A percentile compares a stretch with the other conserved stretches of the same genome.
These are phyloP conservation scores for Chironomus tepperi DNA, from an alignment of 1,140 invertebrate species.

Conservation along the genomic window DNA sequence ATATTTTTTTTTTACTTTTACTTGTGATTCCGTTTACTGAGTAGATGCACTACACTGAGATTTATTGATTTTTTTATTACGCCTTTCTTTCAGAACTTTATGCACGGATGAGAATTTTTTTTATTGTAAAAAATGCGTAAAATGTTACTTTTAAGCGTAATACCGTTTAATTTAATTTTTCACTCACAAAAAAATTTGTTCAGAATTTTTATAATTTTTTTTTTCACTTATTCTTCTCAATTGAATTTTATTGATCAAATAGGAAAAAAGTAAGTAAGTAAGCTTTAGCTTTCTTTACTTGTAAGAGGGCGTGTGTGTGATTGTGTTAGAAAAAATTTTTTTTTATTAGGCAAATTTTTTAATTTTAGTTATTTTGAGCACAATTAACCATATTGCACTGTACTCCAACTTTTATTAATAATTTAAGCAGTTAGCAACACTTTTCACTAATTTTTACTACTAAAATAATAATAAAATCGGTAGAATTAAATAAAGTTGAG, in stretches of 20 bases:
- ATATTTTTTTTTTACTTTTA: not conserved
- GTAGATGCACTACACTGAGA: conserved; percentile 17
- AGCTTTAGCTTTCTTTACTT: conserved; percentile 1
- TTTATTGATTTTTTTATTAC: conserved; percentile 21
- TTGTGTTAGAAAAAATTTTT: conserved; percentile 18
- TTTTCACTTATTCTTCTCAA: not conserved
- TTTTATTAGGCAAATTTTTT: conserved; percentile 18
- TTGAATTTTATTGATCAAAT: conserved; percentile 22
- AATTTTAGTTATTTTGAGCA: conserved; percentile 8
- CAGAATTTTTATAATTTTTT: not conserved
- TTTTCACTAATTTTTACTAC: conserved; percentile 23
- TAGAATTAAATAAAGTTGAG: conserved; percentile 19
- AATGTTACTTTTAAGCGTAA: not conserved
- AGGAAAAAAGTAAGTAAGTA: conserved; percentile 17
- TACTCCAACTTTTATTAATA: conserved; percentile 2
- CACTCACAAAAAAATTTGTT: conserved; percentile 3
- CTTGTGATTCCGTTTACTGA: not conserved
- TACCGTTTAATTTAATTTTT: not conserved
- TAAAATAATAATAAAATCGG: not conserved
- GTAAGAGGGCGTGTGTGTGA: conserved; percentile 15
- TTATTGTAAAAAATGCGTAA: not conserved
- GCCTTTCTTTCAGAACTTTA: not conserved
- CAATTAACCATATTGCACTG: conserved; percentile 4
- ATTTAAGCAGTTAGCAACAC: conserved; percentile 14
- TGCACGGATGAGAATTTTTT: not conserved